Evolutionary conservation across 2,797 vertebrate genomes (phyloP), one percentile per base, ranked within the genome.

Genomic region (Epinephelus coioides): DNA sequence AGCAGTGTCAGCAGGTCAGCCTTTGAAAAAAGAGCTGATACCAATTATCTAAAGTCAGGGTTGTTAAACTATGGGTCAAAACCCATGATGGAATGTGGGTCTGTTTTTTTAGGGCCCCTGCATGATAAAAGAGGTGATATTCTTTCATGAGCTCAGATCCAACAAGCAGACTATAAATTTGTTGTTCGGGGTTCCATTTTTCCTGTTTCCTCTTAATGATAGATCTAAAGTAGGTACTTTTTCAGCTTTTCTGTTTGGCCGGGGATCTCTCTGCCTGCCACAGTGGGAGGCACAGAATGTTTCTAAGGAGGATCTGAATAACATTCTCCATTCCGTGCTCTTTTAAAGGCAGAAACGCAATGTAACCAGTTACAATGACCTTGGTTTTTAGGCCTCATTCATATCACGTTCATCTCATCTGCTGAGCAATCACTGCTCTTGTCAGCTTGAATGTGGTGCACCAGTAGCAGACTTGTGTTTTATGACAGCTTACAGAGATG

Each of bases 11-110:
- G 47, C 21, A 64, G 65, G 23, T 71, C 49, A 67, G 75, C 38
- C 74, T 67, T 79, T 73, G 57, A 69, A 77, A 71, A 69, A 69
- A 62, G 14, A 61, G 40, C 69, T 59, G 21, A 56, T 69, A 51
- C 10, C n/a, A 73, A 30, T 76, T 43, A 69, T 62, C 63, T 51
- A 12, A 74, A 67, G 25, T 44, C 30, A 10, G 15, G 18, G 4
- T 49, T 69, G 49, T 68, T 64, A 6, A 34, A 61, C 47, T 44
- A 23, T 25, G 15, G 21, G 10, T 56, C 25, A 44, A 63, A 73
- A 19, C 7, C 30, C 15, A 51, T 59, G 47, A 49, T 65, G 65
- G 76, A 83, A 73, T 61, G 74, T 70, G 43, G 19, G 4, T 68
- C 19, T 84, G 69, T 79, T 64, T 30, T 79, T 79, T 62, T 43